A percentile compares a stretch with the other conserved stretches of the same genome.
Evolutionary conservation across 2,113 vertebrate species (phyloP).

Genomic region (Abramis brama): DNA sequence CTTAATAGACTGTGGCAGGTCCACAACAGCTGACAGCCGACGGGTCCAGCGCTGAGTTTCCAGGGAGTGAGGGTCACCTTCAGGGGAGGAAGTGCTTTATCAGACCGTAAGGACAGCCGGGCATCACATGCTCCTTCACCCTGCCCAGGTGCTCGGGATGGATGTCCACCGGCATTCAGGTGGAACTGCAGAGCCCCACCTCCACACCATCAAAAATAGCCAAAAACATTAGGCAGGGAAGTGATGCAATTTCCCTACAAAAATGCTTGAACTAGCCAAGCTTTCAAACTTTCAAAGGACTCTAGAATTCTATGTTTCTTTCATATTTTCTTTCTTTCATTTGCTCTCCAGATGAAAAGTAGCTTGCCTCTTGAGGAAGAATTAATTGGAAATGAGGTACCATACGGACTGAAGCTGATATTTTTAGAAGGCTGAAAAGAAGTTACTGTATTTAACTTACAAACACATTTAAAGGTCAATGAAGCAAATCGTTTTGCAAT

Average conservation of each 20-base stretch:
- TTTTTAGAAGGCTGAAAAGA: constrained; percentile 49
- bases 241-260: constrained; percentile 7
- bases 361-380: constrained; percentile 29
- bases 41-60: constrained; percentile 59
- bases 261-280: not conserved
- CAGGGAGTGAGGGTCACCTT: constrained; percentile 75
- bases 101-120: constrained; percentile 61
- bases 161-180: constrained; percentile 65
- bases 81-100: constrained; percentile 68
- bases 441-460: constrained; percentile 51
- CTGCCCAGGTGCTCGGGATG: constrained; percentile 58
- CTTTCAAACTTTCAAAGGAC: not conserved
- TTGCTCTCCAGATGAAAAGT: constrained; percentile 43
- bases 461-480: constrained; percentile 55
- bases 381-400: constrained; percentile 15
- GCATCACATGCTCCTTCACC: constrained; percentile 60
- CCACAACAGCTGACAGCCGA: constrained; percentile 64
- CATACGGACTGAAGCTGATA: constrained; percentile 32
- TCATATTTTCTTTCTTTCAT: constrained; percentile 44
- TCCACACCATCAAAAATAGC: constrained; percentile 45
- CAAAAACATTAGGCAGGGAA: constrained; percentile 39
- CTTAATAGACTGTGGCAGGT: constrained; percentile 73
- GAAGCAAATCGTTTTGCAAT: constrained; percentile 37
- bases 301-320: constrained; percentile 35
- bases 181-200: constrained; percentile 64